A percentile compares a stretch with the other conserved stretches of the same genome.
These are phyloP conservation scores for Platysternon megacephalum DNA, from an alignment of 2,113 vertebrate genomes.

Conservation along the genomic window DNA sequence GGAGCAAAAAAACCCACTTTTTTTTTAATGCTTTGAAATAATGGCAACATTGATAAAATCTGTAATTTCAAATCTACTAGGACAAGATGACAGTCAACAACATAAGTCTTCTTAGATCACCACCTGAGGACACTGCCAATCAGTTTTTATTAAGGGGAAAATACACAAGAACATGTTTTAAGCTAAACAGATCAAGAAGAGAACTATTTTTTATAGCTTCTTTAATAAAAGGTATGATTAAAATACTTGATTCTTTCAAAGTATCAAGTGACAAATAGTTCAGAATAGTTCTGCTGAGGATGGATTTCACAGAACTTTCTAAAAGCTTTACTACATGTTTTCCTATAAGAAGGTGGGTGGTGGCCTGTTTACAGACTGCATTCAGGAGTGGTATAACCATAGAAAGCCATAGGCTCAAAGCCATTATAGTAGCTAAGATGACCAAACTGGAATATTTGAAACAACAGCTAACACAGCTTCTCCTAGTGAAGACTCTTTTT, in stretches of 20 bases:
- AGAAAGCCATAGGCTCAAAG: background rate
- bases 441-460: background rate
- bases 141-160: background rate
- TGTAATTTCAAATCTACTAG: background rate
- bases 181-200: background rate
- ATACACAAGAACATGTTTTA: background rate
- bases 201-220: background rate
- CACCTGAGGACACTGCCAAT: background rate
- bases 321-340: background rate
- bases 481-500: conserved; percentile 10
- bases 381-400: conserved; percentile 16
- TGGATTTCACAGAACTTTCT: background rate
- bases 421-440: background rate
- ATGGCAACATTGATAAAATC: background rate
- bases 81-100: background rate
- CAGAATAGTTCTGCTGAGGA: background rate
- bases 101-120: background rate
- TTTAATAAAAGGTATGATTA: background rate
- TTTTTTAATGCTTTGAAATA: background rate
- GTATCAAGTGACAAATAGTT: background rate
- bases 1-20: background rate
- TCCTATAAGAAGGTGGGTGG: background rate
- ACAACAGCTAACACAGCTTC: background rate
- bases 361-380: background rate
- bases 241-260: background rate